A percentile compares a stretch with the other conserved stretches of the same genome.
Evolutionary conservation across 2,888 invertebrate genomes (phyloP).

Genomic region (Magallana nippona): DNA sequence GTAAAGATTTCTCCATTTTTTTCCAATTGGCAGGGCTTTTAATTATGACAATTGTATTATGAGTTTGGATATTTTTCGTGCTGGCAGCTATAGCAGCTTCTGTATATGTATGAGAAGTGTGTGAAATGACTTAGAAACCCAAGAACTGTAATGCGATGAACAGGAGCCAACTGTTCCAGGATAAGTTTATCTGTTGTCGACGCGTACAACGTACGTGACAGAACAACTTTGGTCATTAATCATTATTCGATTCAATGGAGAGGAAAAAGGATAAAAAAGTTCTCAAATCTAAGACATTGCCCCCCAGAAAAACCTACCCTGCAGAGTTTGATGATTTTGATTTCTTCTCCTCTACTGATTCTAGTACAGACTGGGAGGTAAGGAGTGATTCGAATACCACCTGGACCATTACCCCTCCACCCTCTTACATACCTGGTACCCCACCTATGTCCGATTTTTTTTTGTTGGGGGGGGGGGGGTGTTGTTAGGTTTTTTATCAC

Average conservation of each 20-base stretch:
- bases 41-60: too few species aligned
- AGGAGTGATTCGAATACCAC: slow-evolving; percentile 1
- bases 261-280: slow-evolving; percentile 6
- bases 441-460: too few species aligned
- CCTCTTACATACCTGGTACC: too few species aligned
- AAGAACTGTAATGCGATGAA: neutral
- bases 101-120: neutral
- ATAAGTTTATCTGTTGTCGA: slow-evolving; percentile 17
- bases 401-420: neutral
- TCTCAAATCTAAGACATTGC: slow-evolving; percentile 17
- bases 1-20: too few species aligned
- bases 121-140: neutral
- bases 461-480: too few species aligned
- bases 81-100: neutral
- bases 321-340: slow-evolving; percentile 39
- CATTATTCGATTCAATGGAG: slow-evolving; percentile 26
- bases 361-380: slow-evolving; percentile 48
- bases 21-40: too few species aligned
- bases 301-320: slow-evolving; percentile 7
- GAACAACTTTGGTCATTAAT: slow-evolving; percentile 12
- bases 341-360: slow-evolving; percentile 40
- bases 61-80: too few species aligned
- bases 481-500: too few species aligned
- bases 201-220: slow-evolving; percentile 1
- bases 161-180: neutral